These are phyloP conservation scores for Euleptes europaea DNA, from an alignment of 2,113 vertebrate genomes.

Conservation along the genomic window DNA sequence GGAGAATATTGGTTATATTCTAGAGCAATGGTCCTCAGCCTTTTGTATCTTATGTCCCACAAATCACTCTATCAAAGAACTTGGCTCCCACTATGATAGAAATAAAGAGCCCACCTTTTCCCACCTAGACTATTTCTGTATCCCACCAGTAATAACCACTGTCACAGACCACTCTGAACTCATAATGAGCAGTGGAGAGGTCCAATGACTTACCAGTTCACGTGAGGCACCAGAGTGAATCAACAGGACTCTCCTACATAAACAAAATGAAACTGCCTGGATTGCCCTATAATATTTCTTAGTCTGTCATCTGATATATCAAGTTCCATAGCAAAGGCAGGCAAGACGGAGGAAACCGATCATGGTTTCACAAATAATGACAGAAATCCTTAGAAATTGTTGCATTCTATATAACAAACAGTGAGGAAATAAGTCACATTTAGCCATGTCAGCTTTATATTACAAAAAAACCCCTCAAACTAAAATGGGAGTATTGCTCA, in stretches of 20 bases:
- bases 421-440: background rate
- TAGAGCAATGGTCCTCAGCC: too few species aligned
- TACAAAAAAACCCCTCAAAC: conserved; percentile 41
- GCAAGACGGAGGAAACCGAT: background rate
- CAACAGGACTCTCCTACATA: background rate
- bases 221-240: background rate
- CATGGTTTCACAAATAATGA: background rate
- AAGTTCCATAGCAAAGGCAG: background rate
- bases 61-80: too few species aligned
- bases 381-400: background rate
- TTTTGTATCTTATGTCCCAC: too few species aligned
- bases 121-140: too few species aligned
- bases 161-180: background rate
- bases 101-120: too few species aligned
- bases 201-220: background rate
- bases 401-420: background rate
- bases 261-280: background rate
- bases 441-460: background rate
- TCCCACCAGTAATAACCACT: too few species aligned
- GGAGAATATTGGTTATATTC: background rate
- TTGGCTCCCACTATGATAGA: too few species aligned
- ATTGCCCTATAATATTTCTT: too few species aligned
- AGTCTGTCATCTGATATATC: too few species aligned
- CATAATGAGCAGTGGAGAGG: background rate
- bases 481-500: conserved; percentile 58